Percentiles rank a stretch among this genome's conserved stretches.
phyloP scores from a whole-genome alignment of 2,797 vertebrate species.

The Arvicola amphibius region DNA sequence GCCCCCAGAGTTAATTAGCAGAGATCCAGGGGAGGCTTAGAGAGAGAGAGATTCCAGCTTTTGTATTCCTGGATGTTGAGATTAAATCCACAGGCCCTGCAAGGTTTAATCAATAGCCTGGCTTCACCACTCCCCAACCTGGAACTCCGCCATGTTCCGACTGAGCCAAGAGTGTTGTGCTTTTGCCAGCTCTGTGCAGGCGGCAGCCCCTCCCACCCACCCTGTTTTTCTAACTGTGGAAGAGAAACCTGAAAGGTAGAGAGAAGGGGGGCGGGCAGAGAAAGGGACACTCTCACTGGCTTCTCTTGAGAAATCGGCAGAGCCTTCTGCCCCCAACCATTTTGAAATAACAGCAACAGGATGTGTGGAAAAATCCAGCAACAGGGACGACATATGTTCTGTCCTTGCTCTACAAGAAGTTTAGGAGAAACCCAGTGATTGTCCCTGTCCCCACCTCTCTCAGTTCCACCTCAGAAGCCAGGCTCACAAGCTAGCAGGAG shows the following conservation, averaged over 20 bases:
- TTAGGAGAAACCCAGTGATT: not conserved
- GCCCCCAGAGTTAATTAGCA: not conserved
- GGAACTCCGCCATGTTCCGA: not conserved
- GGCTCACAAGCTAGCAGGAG: not conserved
- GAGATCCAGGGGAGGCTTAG: conserved; percentile 38
- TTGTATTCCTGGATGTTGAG: not conserved
- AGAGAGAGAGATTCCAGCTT: conserved; percentile 1
- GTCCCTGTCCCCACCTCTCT: not conserved
- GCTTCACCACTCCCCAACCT: not conserved
- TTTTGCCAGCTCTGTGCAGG: not conserved
- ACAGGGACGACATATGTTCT: conserved; percentile 20
- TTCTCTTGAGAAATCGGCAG: not conserved
- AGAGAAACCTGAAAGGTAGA: not conserved
- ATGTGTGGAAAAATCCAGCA: not conserved
- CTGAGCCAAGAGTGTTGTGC: not conserved
- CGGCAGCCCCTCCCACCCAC: not conserved
- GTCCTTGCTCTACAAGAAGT: not conserved
- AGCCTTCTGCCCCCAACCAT: conserved; percentile 1
- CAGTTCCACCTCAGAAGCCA: not conserved
- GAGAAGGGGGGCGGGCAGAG: not conserved
- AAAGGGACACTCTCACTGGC: not conserved
- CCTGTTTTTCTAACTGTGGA: not conserved
- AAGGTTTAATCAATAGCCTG: conserved; percentile 50
- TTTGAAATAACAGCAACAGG: conserved; percentile 36
- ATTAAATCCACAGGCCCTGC: conserved; percentile 29